Conservation (phyloP, 2,797 vertebrate species). For the Pseudochaenichthys georgianus region DNA sequence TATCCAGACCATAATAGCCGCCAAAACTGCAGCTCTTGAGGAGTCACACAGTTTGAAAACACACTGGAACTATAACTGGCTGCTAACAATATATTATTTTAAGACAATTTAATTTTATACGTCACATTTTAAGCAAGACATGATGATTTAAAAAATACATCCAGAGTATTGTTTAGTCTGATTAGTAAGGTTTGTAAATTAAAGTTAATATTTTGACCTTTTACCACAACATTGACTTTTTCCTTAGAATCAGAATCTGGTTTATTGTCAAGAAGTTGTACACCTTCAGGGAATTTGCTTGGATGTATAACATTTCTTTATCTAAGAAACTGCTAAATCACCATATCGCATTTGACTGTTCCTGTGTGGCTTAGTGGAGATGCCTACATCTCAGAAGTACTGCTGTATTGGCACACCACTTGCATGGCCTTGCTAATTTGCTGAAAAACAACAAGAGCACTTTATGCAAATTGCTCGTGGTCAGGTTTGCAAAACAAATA, state of each 20-base stretch:
- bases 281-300: too few species aligned
- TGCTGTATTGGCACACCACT: not conserved
- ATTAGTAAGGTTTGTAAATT: not conserved
- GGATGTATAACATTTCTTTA: too few species aligned
- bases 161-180: not conserved
- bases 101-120: conserved; percentile 14
- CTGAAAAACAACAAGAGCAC: conserved; percentile 19
- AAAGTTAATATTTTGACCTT: not conserved
- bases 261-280: too few species aligned
- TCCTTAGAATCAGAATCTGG: not conserved
- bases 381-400: not conserved
- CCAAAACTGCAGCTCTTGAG: conserved; percentile 22
- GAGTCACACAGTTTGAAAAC: conserved; percentile 10
- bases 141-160: not conserved
- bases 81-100: not conserved
- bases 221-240: not conserved
- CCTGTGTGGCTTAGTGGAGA: not conserved
- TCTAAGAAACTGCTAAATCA: not conserved
- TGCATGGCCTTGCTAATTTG: not conserved
- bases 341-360: not conserved
- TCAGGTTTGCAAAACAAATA: conserved; percentile 3
- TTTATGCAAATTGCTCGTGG: not conserved
- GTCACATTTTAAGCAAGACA: not conserved
- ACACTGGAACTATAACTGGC: not conserved
- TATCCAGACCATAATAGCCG: conserved; percentile 78